These are phyloP conservation scores for Cheiracanthium punctorium DNA, from an alignment of 2,888 invertebrate genomes.

Conservation along the genomic window DNA sequence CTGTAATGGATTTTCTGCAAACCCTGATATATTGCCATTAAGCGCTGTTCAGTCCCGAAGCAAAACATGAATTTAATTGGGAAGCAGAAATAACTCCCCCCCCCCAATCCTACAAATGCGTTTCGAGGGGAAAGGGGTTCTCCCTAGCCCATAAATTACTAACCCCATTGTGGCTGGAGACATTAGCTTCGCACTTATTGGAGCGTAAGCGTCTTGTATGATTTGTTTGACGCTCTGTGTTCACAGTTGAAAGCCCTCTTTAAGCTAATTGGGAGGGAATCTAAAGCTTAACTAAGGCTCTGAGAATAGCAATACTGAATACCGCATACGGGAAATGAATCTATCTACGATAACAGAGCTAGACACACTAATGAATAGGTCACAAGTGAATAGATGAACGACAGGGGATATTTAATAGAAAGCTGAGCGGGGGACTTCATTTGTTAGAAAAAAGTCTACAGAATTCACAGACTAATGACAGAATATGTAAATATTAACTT, in stretches of 20 bases:
- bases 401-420: no score
- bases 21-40: background rate
- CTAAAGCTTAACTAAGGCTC: background rate
- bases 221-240: background rate
- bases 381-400: background rate
- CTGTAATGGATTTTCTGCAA: background rate
- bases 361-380: background rate
- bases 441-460: no score
- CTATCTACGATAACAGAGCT: background rate
- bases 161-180: background rate
- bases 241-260: background rate
- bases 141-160: background rate
- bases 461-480: no score
- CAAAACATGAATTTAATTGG: background rate
- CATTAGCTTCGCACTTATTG: background rate
- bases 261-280: background rate
- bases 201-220: background rate
- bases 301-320: background rate
- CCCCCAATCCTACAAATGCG: background rate
- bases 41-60: background rate
- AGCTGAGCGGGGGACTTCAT: no score
- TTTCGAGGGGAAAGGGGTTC: background rate
- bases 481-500: no score
- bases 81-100: background rate
- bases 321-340: background rate